Evolutionary conservation across 2,888 invertebrate species (phyloP).

Genomic region (Drosophila ustulata): DNA sequence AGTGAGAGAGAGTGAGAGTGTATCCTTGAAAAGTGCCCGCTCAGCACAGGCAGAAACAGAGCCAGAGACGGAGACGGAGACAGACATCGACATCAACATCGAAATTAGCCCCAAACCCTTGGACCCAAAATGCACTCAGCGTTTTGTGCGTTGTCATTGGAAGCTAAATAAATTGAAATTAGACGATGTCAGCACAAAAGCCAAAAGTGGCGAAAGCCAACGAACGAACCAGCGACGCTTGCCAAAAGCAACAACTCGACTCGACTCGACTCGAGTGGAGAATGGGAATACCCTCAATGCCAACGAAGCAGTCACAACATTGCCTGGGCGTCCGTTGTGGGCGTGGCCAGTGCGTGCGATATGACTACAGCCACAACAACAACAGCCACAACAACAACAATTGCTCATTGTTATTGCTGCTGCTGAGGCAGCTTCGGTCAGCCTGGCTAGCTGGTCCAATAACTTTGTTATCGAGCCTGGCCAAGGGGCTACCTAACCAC

Average conservation of each 20-base stretch:
- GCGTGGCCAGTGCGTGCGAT: conserved; percentile 43
- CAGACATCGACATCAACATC: conserved; percentile 54
- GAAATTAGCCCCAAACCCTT: conserved; percentile 48
- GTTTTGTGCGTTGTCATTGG: conserved; percentile 76
- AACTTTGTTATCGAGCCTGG: conserved; percentile 50
- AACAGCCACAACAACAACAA: conserved; percentile 13
- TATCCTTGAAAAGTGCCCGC: conserved; percentile 51
- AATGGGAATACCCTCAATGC: conserved; percentile 4
- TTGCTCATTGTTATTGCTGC: conserved; percentile 1
- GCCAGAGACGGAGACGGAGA: conserved; percentile 19
- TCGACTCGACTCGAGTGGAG: too few relatives aligned
- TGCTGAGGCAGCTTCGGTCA: conserved; percentile 21
- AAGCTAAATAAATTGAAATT: conserved; percentile 79
- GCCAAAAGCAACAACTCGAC: not conserved
- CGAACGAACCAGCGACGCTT: conserved; percentile 11
- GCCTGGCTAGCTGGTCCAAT: conserved; percentile 47
- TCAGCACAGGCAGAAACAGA: conserved; percentile 37
- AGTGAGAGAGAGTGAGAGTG: not conserved
- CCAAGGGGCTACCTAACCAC: conserved; percentile 10
- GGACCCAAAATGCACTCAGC: conserved; percentile 53
- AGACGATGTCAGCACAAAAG: conserved; percentile 75
- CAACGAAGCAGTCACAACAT: conserved; percentile 34
- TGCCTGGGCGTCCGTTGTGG: conserved; percentile 39
- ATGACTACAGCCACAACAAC: conserved; percentile 20
- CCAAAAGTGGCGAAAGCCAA: conserved; percentile 51